phyloP scores from a whole-genome alignment of 2,888 invertebrate genomes.

The Mythimna lalbum region DNA sequence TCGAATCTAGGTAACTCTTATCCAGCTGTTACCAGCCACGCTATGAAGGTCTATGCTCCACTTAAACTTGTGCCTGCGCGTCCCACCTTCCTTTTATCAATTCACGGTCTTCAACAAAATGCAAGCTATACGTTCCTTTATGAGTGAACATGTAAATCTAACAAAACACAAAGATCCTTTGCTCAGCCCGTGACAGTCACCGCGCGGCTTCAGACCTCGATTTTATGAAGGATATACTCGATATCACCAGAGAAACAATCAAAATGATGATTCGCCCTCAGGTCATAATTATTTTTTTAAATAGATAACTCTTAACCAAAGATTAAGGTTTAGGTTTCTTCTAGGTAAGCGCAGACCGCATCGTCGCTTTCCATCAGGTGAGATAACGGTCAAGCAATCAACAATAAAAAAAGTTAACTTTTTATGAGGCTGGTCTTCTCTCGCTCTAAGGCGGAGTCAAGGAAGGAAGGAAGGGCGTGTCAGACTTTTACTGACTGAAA shows the following conservation, averaged over 20 bases:
- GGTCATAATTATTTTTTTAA: too few species aligned
- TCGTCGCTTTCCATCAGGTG: too few species aligned
- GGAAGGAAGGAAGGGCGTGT: too few species aligned
- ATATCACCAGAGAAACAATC: not conserved
- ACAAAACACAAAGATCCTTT: conserved; percentile 48
- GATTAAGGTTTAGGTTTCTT: too few species aligned
- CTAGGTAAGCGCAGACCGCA: too few species aligned
- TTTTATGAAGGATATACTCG: conserved; percentile 33
- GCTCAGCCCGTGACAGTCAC: conserved; percentile 50
- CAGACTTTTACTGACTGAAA: too few species aligned
- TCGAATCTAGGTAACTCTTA: not conserved
- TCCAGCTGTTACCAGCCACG: not conserved
- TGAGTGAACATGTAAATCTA: conserved; percentile 41
- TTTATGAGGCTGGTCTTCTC: too few species aligned
- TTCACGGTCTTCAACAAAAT: not conserved
- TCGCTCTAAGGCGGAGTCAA: too few species aligned
- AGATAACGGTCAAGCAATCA: too few species aligned
- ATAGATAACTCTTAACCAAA: too few species aligned
- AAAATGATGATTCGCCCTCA: not conserved
- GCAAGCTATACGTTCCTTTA: conserved; percentile 8
- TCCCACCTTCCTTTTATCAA: not conserved
- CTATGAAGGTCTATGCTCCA: not conserved
- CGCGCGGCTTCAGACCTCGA: conserved; percentile 36
- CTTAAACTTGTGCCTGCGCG: too few species aligned
- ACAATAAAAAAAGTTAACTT: too few species aligned